Percentiles rank a stretch among this genome's conserved stretches.
Conservation (phyloP, 2,888 invertebrate species). For the Neoaliturus tenellus region DNA sequence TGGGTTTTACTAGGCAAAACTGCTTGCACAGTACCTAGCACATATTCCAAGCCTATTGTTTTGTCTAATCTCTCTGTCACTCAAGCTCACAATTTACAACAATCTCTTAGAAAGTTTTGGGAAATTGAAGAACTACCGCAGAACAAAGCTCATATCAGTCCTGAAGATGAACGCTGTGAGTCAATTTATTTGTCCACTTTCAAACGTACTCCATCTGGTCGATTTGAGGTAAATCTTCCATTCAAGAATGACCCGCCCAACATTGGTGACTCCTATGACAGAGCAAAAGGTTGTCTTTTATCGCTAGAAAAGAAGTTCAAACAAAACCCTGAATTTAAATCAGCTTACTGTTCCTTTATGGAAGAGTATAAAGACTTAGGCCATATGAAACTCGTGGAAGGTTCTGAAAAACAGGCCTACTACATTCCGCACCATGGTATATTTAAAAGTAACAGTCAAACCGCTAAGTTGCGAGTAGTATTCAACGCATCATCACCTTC, state of each 20-base stretch:
- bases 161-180: background rate
- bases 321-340: background rate
- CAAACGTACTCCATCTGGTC: background rate
- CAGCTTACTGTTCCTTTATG: background rate
- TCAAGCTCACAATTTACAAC: background rate
- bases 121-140: background rate
- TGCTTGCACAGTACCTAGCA: background rate
- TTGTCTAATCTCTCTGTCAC: background rate
- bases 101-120: background rate
- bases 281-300: background rate
- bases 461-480: too few species aligned
- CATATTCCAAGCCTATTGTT: background rate
- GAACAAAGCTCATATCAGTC: background rate
- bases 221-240: background rate
- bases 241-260: background rate
- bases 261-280: background rate
- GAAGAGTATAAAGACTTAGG: background rate
- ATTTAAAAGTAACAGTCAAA: too few species aligned
- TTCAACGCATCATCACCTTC: too few species aligned
- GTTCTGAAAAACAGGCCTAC: background rate
- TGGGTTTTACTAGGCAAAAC: slow-evolving; percentile 27
- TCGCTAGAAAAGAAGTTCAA: background rate
- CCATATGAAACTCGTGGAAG: background rate
- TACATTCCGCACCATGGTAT: background rate
- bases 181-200: background rate